These are phyloP conservation scores for Lycorma delicatula DNA, from an alignment of 1,140 invertebrate genomes.

Conservation along the genomic window DNA sequence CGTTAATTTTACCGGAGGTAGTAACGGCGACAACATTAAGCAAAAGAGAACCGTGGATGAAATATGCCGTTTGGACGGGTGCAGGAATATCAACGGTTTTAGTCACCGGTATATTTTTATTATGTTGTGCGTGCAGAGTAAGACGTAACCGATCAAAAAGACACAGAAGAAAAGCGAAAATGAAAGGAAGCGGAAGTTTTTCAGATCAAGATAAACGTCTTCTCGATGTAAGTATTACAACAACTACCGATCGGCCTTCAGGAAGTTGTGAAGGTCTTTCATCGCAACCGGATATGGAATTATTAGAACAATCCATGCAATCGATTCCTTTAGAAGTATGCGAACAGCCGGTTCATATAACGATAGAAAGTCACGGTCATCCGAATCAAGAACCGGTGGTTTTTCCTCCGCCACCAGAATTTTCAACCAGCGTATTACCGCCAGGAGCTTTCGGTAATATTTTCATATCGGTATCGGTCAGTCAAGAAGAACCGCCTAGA, in stretches of 20 bases:
- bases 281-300: conserved; percentile 43
- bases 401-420: conserved; percentile 53
- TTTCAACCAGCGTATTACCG: conserved; percentile 51
- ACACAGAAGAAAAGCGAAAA: conserved; percentile 49
- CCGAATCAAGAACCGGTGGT: conserved; percentile 32
- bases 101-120: conserved; percentile 23
- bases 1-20: conserved; percentile 59
- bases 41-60: conserved; percentile 48
- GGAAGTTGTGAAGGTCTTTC: conserved; percentile 36
- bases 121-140: conserved; percentile 48
- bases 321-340: conserved; percentile 38
- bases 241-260: conserved; percentile 55
- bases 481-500: conserved; percentile 44
- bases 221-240: conserved; percentile 66
- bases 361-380: conserved; percentile 56
- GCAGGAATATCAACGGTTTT: background rate
- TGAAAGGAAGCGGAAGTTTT: conserved; percentile 66
- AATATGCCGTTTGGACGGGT: conserved; percentile 44
- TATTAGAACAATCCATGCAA: conserved; percentile 34
- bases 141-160: conserved; percentile 37
- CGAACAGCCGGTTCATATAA: conserved; percentile 61
- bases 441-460: conserved; percentile 58
- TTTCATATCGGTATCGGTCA: conserved; percentile 63
- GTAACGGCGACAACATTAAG: conserved; percentile 52
- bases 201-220: conserved; percentile 77